Evolutionary conservation across 2,888 invertebrate genomes (phyloP), one percentile per base, ranked within the genome.

Genomic region (Creontiades dilutus): DNA sequence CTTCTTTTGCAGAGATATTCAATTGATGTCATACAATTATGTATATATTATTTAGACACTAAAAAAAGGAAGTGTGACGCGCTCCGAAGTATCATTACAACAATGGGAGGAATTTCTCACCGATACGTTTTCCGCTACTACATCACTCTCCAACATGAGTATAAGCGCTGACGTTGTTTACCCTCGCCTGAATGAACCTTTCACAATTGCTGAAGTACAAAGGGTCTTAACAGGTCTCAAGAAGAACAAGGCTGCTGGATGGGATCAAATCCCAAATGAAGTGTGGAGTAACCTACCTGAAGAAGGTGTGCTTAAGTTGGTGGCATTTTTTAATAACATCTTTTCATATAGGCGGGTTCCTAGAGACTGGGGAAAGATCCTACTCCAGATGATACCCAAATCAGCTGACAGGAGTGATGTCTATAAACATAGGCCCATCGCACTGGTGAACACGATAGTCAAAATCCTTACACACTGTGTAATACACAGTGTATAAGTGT

Each of bases 311-410:
- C 7, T 48, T 48, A 48, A 27, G 37, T 47, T 48, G 14, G 37
- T 48, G 27, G 13, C 47, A n/a, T n/a, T n/a, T n/a, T n/a, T n/a
- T n/a, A n/a, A n/a, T n/a, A n/a, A n/a, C n/a, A n/a, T n/a, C n/a
- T n/a, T 46, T 16, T 5, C 52, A 9, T 16, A n/a, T 16, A 19
- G 82, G 13, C 82, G 48, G 13, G 82, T 82, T 48, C 82, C 82
- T 5, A 82, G 5, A 5, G 27, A 48, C 48, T 82, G 82, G 46
- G 46, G 82, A 19, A 82, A 48, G 52, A 48, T 82, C 12, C 19
- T 82, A n/a, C 14, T 82, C n/a, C 52, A 48, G 47, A 82, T 82
- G 82, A 82, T 82, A 9, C 82, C 82, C 16, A 82, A 47, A 23
- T 47, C 82, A n/a, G 48, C 52, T 14, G 82, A 82, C 28, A 82